Conservation (phyloP, 2,113 vertebrate species). For the Piaya cayana region DNA sequence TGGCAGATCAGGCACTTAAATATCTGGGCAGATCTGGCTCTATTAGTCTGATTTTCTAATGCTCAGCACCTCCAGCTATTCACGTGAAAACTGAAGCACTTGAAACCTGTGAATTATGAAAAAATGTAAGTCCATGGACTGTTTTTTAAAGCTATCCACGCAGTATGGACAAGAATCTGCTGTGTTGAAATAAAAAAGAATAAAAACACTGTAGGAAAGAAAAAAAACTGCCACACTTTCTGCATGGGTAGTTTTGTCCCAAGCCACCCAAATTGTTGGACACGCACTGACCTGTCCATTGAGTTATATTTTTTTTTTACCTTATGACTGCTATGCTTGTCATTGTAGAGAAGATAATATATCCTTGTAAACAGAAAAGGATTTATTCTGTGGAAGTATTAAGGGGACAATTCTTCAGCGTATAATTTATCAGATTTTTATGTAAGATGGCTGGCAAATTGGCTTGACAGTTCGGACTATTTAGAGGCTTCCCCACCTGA, state of each 20-base stretch:
- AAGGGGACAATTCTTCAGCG: background rate
- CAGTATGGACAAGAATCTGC: background rate
- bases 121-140: background rate
- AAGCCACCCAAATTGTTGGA: background rate
- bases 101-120: background rate
- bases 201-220: background rate
- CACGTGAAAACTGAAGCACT: background rate
- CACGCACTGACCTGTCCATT: background rate
- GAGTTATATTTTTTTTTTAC: background rate
- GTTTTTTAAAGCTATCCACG: background rate
- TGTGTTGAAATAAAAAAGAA: background rate
- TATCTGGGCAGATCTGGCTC: background rate
- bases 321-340: background rate
- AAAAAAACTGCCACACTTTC: fast-evolving
- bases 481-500: background rate
- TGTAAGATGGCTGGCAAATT: background rate
- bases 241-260: background rate
- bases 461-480: background rate
- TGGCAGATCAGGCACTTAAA: background rate
- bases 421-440: background rate
- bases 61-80: background rate
- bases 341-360: background rate
- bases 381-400: background rate
- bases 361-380: background rate
- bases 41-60: background rate